A percentile compares a stretch with the other conserved stretches of the same genome.
These are phyloP conservation scores for Gallinago nigripennis DNA, from an alignment of 2,797 vertebrate genomes.

Conservation along the genomic window DNA sequence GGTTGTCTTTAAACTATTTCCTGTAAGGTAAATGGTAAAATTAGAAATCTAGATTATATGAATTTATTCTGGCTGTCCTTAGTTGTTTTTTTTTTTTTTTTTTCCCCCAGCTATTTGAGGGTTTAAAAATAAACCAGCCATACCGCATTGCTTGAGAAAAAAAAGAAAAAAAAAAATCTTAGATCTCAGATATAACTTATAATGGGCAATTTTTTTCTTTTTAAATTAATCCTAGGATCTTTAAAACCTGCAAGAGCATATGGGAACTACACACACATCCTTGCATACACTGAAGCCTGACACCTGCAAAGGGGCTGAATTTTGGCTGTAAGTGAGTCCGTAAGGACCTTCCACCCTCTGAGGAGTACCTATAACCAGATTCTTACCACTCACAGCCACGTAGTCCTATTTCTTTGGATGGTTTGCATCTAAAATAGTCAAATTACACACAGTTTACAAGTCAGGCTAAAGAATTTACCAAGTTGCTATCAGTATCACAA, in stretches of 20 bases:
- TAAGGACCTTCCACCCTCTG: neutral
- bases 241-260: neutral
- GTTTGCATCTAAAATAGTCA: neutral
- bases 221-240: neutral
- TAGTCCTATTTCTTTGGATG: neutral
- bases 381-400: neutral
- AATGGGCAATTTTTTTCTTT: neutral
- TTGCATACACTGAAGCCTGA: neutral
- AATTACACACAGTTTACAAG: neutral
- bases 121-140: slow-evolving; percentile 34
- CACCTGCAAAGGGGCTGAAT: neutral
- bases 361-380: neutral
- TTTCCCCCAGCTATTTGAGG: neutral
- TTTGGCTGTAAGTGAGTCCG: neutral
- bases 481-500: neutral
- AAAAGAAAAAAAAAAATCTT: neutral
- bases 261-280: neutral
- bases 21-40: neutral
- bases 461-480: neutral
- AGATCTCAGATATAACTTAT: neutral
- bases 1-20: neutral
- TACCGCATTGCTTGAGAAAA: neutral
- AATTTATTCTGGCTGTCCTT: neutral
- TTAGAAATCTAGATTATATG: neutral
- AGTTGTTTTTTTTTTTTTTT: too few relatives aligned